phyloP scores from a whole-genome alignment of 2,113 vertebrate genomes.

The Trematocara unimaculatum region DNA sequence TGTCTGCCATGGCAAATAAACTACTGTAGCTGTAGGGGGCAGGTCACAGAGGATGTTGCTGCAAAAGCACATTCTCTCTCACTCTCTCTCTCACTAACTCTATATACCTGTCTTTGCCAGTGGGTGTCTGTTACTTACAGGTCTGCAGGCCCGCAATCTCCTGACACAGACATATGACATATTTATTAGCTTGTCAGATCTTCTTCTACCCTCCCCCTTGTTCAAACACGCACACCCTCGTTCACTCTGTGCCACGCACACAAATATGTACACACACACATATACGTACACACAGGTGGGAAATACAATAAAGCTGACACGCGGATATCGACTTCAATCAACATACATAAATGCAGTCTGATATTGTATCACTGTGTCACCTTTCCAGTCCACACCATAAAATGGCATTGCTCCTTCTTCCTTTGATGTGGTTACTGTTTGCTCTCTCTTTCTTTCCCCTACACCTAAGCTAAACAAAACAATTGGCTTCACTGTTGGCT shows the following conservation, averaged over 20 bases:
- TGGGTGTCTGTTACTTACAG: slow-evolving; percentile 78
- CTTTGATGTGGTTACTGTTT: neutral
- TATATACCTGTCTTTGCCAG: slow-evolving; percentile 67
- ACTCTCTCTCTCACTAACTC: neutral
- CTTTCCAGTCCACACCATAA: neutral
- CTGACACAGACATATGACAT: slow-evolving; percentile 91
- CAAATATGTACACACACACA: neutral
- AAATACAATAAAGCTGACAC: neutral
- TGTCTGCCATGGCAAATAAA: slow-evolving; percentile 25
- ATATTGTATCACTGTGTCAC: neutral
- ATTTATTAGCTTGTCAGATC: slow-evolving; percentile 95
- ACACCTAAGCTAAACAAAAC: slow-evolving; percentile 84
- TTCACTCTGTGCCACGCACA: neutral
- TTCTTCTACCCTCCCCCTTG: slow-evolving; percentile 44
- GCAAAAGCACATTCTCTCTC: slow-evolving; percentile 57
- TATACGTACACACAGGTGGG: neutral
- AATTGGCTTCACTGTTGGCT: slow-evolving; percentile 87
- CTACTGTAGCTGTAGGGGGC: slow-evolving; percentile 27
- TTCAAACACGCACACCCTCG: neutral
- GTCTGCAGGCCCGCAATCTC: slow-evolving; percentile 76
- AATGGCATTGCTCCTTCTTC: neutral
- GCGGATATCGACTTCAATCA: neutral
- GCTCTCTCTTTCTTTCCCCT: neutral
- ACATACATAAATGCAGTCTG: neutral
- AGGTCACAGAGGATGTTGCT: slow-evolving; percentile 64